phyloP scores from a whole-genome alignment of 2,113 vertebrate species.

The Dasypus novemcinctus region DNA sequence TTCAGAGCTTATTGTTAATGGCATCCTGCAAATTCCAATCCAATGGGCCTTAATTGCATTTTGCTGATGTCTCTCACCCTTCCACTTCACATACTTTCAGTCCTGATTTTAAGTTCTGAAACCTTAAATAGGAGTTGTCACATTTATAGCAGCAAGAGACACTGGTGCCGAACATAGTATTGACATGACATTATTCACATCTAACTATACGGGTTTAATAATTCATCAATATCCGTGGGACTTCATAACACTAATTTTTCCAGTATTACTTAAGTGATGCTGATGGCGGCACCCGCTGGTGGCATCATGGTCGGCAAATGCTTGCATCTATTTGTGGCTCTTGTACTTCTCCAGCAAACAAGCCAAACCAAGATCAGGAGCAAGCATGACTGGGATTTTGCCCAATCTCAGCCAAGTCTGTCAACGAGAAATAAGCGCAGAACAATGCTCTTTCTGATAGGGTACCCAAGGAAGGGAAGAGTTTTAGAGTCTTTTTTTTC shows the following conservation, averaged over 20 bases:
- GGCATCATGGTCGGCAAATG: neutral
- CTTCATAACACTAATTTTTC: slow-evolving; percentile 25
- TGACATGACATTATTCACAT: slow-evolving; percentile 58
- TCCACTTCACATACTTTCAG: slow-evolving; percentile 69
- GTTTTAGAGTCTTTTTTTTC: neutral
- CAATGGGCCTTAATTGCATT: slow-evolving; percentile 83
- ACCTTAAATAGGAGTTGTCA: slow-evolving; percentile 82
- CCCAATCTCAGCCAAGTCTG: neutral
- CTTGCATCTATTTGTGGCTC: neutral
- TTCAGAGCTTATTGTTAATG: slow-evolving; percentile 78
- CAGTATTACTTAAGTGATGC: slow-evolving; percentile 36
- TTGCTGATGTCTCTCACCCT: slow-evolving; percentile 75
- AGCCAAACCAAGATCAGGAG: rapidly evolving
- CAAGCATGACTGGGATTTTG: neutral
- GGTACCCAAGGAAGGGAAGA: neutral
- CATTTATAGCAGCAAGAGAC: slow-evolving; percentile 77
- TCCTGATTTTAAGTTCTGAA: slow-evolving; percentile 74
- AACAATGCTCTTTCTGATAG: neutral
- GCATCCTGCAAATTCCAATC: slow-evolving; percentile 81
- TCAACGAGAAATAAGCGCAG: neutral
- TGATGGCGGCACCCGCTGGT: neutral
- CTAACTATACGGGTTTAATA: slow-evolving; percentile 57
- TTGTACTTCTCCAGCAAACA: neutral
- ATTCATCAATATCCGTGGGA: slow-evolving; percentile 50
- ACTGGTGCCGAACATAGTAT: slow-evolving; percentile 47